A percentile compares a stretch with the other conserved stretches of the same genome.
Conservation (phyloP, 2,113 vertebrate genomes). For the Grammomys dolichurus region DNA sequence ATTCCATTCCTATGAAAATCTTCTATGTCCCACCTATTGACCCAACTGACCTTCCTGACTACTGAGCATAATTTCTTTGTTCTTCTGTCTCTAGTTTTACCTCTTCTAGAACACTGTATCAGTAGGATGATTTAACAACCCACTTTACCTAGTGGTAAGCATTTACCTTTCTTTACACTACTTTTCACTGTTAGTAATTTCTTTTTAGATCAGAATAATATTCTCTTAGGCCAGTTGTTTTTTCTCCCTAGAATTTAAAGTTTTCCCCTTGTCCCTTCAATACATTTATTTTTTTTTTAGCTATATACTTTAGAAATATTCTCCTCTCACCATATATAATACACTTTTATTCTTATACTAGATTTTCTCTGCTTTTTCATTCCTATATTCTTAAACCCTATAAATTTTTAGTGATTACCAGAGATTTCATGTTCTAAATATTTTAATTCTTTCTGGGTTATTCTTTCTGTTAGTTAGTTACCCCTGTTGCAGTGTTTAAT, state of each 20-base stretch:
- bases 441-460: background rate
- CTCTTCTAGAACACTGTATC: background rate
- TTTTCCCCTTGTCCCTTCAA: background rate
- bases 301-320: background rate
- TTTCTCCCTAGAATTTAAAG: slow-evolving; percentile 2
- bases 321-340: background rate
- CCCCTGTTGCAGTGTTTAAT: background rate
- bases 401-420: background rate
- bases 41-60: no score
- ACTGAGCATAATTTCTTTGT: background rate
- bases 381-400: slow-evolving; percentile 18
- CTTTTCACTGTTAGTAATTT: background rate
- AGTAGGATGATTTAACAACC: background rate
- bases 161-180: background rate
- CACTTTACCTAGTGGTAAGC: background rate
- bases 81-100: background rate
- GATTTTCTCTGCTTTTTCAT: slow-evolving; percentile 17
- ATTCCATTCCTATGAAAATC: background rate
- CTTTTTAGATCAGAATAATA: background rate
- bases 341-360: slow-evolving; percentile 19
- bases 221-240: background rate
- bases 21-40: background rate
- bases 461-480: background rate
- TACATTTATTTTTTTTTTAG: slow-evolving; percentile 5
- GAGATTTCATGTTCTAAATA: background rate